A percentile compares a stretch with the other conserved stretches of the same genome.
These are phyloP conservation scores for Malurus leucopterus DNA, from an alignment of 2,797 vertebrate species.

Conservation along the genomic window DNA sequence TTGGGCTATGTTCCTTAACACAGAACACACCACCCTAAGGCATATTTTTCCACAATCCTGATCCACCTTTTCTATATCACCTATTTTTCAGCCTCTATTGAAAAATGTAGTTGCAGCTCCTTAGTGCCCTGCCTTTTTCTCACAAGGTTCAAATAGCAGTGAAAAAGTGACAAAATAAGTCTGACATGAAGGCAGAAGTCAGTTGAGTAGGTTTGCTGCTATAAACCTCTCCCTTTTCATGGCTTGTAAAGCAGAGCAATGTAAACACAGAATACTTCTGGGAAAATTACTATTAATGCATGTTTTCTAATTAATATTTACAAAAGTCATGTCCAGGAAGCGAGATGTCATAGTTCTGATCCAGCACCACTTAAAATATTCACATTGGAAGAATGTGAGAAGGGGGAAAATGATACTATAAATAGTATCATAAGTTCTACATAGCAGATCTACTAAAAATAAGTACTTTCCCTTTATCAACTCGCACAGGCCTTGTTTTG, in stretches of 20 bases:
- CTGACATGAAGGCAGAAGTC: background rate
- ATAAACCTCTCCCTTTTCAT: background rate
- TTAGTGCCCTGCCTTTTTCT: background rate
- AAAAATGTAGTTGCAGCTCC: background rate
- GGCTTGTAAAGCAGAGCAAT: background rate
- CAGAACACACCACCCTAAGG: background rate
- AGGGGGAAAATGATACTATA: no score
- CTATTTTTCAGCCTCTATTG: background rate
- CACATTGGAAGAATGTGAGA: background rate
- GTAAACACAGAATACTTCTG: background rate
- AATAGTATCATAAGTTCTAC: background rate
- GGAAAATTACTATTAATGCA: background rate
- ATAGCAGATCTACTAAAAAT: background rate
- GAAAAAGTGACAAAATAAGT: background rate
- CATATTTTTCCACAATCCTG: background rate
- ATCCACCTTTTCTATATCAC: background rate
- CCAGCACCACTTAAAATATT: background rate
- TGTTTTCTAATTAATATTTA: background rate
- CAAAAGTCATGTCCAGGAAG: background rate
- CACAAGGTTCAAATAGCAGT: background rate
- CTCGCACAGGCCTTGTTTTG: background rate
- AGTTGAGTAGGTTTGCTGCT: background rate
- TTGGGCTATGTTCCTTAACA: background rate
- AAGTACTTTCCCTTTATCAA: background rate
- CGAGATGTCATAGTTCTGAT: background rate